Evolutionary conservation across 2,797 vertebrate species (phyloP).

Genomic region (Takifugu rubripes): DNA sequence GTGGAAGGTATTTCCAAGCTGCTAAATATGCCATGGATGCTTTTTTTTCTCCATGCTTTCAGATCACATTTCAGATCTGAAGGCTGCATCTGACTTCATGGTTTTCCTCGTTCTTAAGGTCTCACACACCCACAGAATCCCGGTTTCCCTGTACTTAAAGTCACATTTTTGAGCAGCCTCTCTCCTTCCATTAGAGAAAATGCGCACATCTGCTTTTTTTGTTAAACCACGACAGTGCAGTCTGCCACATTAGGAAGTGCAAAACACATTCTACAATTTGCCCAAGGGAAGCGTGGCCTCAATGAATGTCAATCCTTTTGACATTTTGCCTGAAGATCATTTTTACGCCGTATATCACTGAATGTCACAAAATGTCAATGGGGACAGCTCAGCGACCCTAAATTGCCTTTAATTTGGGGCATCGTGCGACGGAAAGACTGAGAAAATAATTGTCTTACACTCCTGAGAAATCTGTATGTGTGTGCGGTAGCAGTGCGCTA

Average conservation of each 20-base stretch:
- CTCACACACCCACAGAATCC: background rate
- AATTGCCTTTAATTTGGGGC: conserved; percentile 29
- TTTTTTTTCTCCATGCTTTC: too few relatives aligned
- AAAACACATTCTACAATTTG: conserved; percentile 15
- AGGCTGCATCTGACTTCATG: background rate
- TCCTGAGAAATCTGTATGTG: conserved; percentile 7
- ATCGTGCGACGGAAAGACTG: conserved; percentile 7
- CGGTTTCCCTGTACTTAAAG: background rate
- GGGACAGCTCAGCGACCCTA: conserved; percentile 31
- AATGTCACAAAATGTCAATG: conserved; percentile 50
- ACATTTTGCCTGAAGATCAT: conserved; percentile 50
- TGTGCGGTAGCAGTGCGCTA: background rate
- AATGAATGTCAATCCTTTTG: conserved; percentile 43
- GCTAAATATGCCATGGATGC: too few relatives aligned
- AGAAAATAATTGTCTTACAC: conserved; percentile 32
- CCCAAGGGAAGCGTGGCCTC: conserved; percentile 35
- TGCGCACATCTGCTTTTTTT: too few relatives aligned
- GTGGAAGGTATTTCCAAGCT: conserved; percentile 33
- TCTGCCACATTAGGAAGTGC: too few relatives aligned
- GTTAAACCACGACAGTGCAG: too few relatives aligned
- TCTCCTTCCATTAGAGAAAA: too few relatives aligned
- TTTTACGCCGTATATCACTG: conserved; percentile 38
- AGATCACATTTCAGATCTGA: too few relatives aligned
- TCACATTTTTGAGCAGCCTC: too few relatives aligned
- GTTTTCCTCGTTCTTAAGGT: background rate